Evolutionary conservation across 2,888 invertebrate genomes (phyloP).

Genomic region (Stenolophus ochropezus): DNA sequence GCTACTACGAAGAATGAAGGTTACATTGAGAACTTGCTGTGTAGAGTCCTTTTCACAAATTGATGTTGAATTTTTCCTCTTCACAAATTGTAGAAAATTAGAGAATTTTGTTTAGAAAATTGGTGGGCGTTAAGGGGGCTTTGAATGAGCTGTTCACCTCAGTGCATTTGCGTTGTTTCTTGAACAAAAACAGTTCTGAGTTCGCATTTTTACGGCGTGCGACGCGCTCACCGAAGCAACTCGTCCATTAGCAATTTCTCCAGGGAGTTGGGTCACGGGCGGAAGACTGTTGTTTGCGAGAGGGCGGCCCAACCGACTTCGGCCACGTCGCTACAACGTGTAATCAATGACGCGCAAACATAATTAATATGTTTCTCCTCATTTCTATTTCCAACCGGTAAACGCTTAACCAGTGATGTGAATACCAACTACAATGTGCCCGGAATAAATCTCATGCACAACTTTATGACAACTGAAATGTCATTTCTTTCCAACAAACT

Average conservation of each 20-base stretch:
- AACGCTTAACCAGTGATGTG: not conserved
- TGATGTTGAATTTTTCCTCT: not conserved
- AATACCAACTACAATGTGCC: not conserved
- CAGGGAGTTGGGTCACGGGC: slow-evolving; percentile 12
- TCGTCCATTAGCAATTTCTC: slow-evolving; percentile 52
- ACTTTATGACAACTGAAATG: not conserved
- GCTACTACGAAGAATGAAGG: no score
- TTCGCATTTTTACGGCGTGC: slow-evolving; percentile 26
- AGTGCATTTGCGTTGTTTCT: slow-evolving; percentile 22
- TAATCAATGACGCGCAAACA: slow-evolving; percentile 46
- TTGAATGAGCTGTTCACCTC: not conserved
- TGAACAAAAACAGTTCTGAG: slow-evolving; percentile 23
- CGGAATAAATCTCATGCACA: not conserved
- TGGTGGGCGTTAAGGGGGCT: not conserved
- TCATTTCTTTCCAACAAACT: not conserved
- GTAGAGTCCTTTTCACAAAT: not conserved
- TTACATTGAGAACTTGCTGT: no score
- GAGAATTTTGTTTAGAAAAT: not conserved
- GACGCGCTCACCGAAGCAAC: slow-evolving; percentile 1
- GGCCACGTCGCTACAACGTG: slow-evolving; percentile 12
- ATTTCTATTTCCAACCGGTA: slow-evolving; percentile 5
- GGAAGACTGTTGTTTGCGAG: not conserved
- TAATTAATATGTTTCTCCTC: slow-evolving; percentile 41
- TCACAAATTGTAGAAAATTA: no score
- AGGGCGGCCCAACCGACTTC: not conserved